Evolutionary conservation across 2,113 vertebrate genomes (phyloP), one percentile per base, ranked within the genome.

Genomic region (Mandrillus leucophaeus): DNA sequence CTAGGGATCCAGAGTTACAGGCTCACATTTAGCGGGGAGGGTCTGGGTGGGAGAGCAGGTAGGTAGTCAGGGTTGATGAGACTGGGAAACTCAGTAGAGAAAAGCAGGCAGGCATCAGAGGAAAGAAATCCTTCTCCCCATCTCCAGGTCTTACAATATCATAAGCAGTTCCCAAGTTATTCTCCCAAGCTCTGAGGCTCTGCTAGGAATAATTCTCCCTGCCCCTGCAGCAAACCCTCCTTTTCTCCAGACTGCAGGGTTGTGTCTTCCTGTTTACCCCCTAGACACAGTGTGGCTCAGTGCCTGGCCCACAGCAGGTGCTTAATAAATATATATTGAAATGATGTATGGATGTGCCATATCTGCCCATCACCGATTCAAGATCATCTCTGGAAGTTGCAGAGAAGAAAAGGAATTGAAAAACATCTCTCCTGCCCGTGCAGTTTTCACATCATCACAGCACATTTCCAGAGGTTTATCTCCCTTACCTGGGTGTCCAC

Each of bases 321-420:
- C 38, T 85, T 84, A 57, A 70, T 80, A 95, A 94, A 93, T 61
- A 79, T 7, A 80, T 32, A 72, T 11, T 76, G 43, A 92, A 92
- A 22, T 66, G 30, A 70, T 88, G 17, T 9, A 55, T 68, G 27
- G 70, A 76, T 68, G 38, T 13, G 75, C 38, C 7, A 27, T 48
- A 45, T 72, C 43, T 13, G 76, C 50, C 79, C 16, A 2, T 40
- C 40, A 50, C 20, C 48, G 45, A 57, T 84, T 89, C 83, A 81
- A 90, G 35, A 76, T 85, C 55, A 80, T 32, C 59, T 76, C 68
- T 95, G 25, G 23, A 96, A 91, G 32, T n/a, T 17, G 95, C 82
- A 97, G 82, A 84, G 40, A 96, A 57, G 8, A 86, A 97, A 93
- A 76, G 6, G 43, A 89, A 83, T 43, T 61, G 2, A 25, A 8